Percentiles rank a stretch among this genome's conserved stretches.
These are phyloP conservation scores for Sericinus montela DNA, from an alignment of 2,888 invertebrate species.

Conservation along the genomic window DNA sequence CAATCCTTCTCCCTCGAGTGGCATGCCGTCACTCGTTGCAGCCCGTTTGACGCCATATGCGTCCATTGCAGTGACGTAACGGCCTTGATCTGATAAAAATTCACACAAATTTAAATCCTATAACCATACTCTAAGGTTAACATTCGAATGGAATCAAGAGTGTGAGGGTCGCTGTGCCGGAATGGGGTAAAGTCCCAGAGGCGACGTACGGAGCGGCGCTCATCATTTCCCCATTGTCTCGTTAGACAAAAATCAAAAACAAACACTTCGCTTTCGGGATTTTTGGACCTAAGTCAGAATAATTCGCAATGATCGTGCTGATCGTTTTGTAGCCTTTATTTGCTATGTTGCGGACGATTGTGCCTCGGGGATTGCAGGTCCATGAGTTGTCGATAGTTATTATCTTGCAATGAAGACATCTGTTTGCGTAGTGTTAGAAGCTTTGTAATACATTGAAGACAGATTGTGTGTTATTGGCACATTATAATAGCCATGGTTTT, in stretches of 20 bases:
- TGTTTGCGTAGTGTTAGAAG: conserved; percentile 20
- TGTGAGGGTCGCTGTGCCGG: conserved; percentile 49
- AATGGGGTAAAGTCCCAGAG: conserved; percentile 73
- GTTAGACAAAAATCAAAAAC: conserved; percentile 80
- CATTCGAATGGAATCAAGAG: conserved; percentile 32
- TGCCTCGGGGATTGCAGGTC: conserved; percentile 45
- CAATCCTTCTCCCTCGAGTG: conserved; percentile 71
- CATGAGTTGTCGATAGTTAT: conserved; percentile 39
- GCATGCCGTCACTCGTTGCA: conserved; percentile 70
- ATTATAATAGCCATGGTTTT: too few relatives aligned
- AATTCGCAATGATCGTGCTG: conserved; percentile 63
- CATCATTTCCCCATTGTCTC: conserved; percentile 80
- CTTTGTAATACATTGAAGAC: neutral
- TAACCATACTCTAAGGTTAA: conserved; percentile 41
- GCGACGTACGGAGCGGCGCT: conserved; percentile 68
- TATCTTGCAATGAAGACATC: conserved; percentile 29
- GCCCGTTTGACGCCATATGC: conserved; percentile 77
- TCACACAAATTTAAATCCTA: conserved; percentile 44
- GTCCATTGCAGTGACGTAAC: conserved; percentile 42
- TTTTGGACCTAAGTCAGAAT: conserved; percentile 68
- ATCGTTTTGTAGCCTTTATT: conserved; percentile 41
- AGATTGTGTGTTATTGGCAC: conserved; percentile 7
- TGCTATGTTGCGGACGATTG: conserved; percentile 56
- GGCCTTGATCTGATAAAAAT: conserved; percentile 35
- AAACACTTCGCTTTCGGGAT: conserved; percentile 70